Evolutionary conservation across 2,888 invertebrate genomes (phyloP).

Genomic region (Sminthurides aquaticus): DNA sequence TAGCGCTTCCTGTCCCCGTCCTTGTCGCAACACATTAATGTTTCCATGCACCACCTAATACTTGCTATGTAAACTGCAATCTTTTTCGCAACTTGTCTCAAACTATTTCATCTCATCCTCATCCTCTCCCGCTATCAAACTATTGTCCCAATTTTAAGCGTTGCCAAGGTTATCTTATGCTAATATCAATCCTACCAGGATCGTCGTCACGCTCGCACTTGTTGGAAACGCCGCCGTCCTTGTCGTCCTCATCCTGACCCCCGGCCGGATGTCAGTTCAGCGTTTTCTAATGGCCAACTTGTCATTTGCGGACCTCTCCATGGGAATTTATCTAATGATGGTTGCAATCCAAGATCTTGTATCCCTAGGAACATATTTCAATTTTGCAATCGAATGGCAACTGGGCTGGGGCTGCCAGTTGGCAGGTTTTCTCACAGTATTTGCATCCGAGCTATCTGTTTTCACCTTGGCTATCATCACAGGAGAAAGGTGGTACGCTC

Average conservation of each 20-base stretch:
- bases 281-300: constrained; percentile 70
- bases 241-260: constrained; percentile 62
- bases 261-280: constrained; percentile 52
- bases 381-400: constrained; percentile 86
- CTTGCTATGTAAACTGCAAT: no score
- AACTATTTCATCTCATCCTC: no score
- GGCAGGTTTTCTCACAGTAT: constrained; percentile 81
- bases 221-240: constrained; percentile 77
- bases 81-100: no score
- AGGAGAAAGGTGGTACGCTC: constrained; percentile 67
- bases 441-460: constrained; percentile 77
- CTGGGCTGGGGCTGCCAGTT: constrained; percentile 71
- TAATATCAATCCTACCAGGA: constrained; percentile 38
- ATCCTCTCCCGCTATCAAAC: no score
- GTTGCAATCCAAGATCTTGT: constrained; percentile 75
- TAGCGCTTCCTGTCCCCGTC: no score
- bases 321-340: constrained; percentile 70
- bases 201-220: constrained; percentile 72
- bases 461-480: constrained; percentile 80
- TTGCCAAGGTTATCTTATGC: no score
- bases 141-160: no score
- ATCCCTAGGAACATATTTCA: constrained; percentile 79
- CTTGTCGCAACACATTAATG: no score
- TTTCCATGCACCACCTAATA: no score
- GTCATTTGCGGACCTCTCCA: constrained; percentile 79